These are phyloP conservation scores for Pampus argenteus DNA, from an alignment of 2,797 vertebrate genomes.

Conservation along the genomic window DNA sequence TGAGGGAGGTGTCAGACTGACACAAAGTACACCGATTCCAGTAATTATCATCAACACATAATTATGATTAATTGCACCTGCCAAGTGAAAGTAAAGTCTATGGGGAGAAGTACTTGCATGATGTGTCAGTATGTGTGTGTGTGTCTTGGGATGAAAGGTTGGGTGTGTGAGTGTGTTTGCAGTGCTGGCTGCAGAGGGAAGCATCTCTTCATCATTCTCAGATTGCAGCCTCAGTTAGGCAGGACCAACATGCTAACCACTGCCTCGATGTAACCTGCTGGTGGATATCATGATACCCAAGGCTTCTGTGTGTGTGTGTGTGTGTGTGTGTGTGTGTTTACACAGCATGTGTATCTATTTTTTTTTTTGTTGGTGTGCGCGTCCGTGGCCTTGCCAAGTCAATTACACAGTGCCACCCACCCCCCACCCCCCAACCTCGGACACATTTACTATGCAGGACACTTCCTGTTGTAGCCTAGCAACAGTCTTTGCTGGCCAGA, in stretches of 20 bases:
- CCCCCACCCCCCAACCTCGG: conserved; percentile 23
- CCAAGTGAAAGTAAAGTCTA: conserved; percentile 11
- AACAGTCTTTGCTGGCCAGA: conserved; percentile 71
- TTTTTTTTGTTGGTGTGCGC: conserved; percentile 46
- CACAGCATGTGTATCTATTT: conserved; percentile 24
- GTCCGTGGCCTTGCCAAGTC: conserved; percentile 69
- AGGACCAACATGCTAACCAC: conserved; percentile 35
- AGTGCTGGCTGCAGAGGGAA: conserved; percentile 35
- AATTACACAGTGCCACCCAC: conserved; percentile 60
- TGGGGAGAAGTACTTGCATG: neutral
- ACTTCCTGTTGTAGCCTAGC: conserved; percentile 84
- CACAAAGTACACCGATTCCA: conserved; percentile 29
- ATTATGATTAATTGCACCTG: conserved; percentile 55
- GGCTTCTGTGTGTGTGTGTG: conserved; percentile 9
- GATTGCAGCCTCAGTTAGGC: conserved; percentile 37
- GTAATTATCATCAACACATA: conserved; percentile 52
- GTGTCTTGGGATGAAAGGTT: conserved; percentile 10
- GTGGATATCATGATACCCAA: conserved; percentile 29
- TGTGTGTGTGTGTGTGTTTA: conserved; percentile 14
- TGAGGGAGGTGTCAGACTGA: conserved; percentile 33
- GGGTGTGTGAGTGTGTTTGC: neutral
- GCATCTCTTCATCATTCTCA: conserved; percentile 52
- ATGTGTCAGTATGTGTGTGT: neutral
- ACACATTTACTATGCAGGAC: conserved; percentile 81
- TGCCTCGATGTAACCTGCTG: conserved; percentile 45